Evolutionary conservation across 2,888 invertebrate species (phyloP), one percentile per base, ranked within the genome.

Genomic region (Nemotelus pantherinus): DNA sequence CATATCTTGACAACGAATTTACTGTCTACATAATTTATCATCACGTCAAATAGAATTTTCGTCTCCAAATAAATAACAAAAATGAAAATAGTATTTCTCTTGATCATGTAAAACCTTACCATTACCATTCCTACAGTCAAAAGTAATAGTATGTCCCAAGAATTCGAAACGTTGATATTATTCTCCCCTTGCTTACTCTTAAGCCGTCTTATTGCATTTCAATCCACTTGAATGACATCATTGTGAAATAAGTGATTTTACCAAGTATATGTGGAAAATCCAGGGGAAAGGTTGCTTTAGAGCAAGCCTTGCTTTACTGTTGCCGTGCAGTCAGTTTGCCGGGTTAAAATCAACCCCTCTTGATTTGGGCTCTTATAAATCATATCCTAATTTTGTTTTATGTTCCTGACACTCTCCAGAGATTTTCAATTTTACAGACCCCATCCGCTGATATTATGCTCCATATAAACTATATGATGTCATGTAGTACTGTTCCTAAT

Each of bases 381-480:
- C 82, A 82, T 82, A 82, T 81, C 81, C 81, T 82, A 81, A 81
- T 82, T 82, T 82, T 81, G 80, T 81, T 82, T 82, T 81, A 81
- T 82, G 82, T 81, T 81, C 80, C 77, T 82, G 82, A 82, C 82
- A 79, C 79, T 78, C 81, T 80, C 80, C 80, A 80, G 81, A 81
- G 82, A 81, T 80, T 81, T 80, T 78, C 80, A 80, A 80, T 80
- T 78, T 78, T 72, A 74, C 74, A 74, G 60, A 74, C 60, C 74
- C 74, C 63, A 58, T 74, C 70, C 70, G 47, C 70, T 7, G 55
- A 47, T 48, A 74, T 48, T 45, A 44, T 74, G 25, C 74, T 72
- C 7, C 7, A 57, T 44, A 5, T 57, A 45, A 47, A 57, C 47
- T 41, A 43, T 58, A 25, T 43, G 57, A 70, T 47, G 5, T 9